Evolutionary conservation across 2,888 invertebrate species (phyloP), one percentile per base, ranked within the genome.

Genomic region (Nowickia ferox): DNA sequence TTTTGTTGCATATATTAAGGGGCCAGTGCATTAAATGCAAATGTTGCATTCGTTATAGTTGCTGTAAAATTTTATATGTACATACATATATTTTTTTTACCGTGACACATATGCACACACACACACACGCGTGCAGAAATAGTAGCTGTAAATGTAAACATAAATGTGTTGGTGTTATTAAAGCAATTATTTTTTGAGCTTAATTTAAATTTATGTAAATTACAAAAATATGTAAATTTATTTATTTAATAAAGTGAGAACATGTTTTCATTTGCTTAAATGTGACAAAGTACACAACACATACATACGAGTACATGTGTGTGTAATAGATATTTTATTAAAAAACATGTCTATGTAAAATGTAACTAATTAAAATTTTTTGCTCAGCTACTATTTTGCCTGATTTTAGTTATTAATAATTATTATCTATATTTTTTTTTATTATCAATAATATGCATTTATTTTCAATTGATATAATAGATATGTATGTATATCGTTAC

Each of bases 131-230:
- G 15, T 11, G 5, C 30, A 53, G 9, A 19, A 30, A 30, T 30
- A 30, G 30, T 48, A 46, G 44, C 46, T 75, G 42, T 38, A 42
- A 55, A 75, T 65, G 38, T 9, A 59, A 42, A 68, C 53, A 46
- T 44, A 55, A 46, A 38, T 72, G 81, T 74, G 51, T 82, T 22
- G 48, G 65, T 72, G 66, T 68, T 84, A 78, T 78, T 82, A 69
- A 80, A 83, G 82, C 69, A 82, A 83, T 80, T 78, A 79, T 76
- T 81, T 77, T 80, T 71, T 68, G 71, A 86, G 83, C 86, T 87
- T 88, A 88, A 88, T 88, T 88, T 86, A 83, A 88, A 88, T 87
- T 88, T 88, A 88, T 88, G 86, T 72, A 86, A 86, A 86, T 86
- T 83, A 80, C 86, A 80, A 83, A 86, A 86, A 80, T 86, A 86